Evolutionary conservation across 1,140 invertebrate genomes (phyloP), one percentile per base, ranked within the genome.

Genomic region (Listronotus bonariensis): DNA sequence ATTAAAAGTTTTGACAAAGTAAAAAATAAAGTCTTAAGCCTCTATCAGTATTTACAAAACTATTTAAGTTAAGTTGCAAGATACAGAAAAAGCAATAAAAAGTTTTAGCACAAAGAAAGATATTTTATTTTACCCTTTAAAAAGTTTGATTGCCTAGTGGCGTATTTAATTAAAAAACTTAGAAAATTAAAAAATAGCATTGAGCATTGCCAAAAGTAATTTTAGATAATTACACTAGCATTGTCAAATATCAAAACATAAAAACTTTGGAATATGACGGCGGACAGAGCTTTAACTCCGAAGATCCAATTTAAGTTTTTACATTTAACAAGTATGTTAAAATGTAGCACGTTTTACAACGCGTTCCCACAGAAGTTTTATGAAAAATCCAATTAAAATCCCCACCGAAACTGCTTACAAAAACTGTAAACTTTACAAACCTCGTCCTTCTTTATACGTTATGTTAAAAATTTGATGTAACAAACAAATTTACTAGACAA

Each of bases 321-420:
- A 64, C 61, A 64, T 64, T 64, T 64, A 64, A 56, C 52, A 56
- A 64, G 53, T 64, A 64, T 64, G 34, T 64, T 64, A 64, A 64
- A 62, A 64, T 64, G 41, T 64, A 55, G 46, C 61, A 56, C 52
- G 51, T 64, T 56, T 56, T 64, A 55, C 43, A 41, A 56, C 38
- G 12, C 14, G 36, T 62, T 53, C 17, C 51, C 7, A 41, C 14
- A 18, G 32, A 60, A 60, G 38, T 60, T 60, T 36, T 9, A 2
- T 14, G 51, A 60, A 60, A 60, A 60, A 26, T 26, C 46, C 51
- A 60, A 43, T 62, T 62, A 45, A 53, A 62, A 14, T 53, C 8
- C 14, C 26, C n/a, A n/a, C 12, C 11, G 43, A 46, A 46, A 20
- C 34, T 58, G 14, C 14, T 48, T 6, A 17, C 10, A 55, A 15